A percentile compares a stretch with the other conserved stretches of the same genome.
Evolutionary conservation across 2,113 vertebrate genomes (phyloP).

Genomic region (Colossoma macropomum): DNA sequence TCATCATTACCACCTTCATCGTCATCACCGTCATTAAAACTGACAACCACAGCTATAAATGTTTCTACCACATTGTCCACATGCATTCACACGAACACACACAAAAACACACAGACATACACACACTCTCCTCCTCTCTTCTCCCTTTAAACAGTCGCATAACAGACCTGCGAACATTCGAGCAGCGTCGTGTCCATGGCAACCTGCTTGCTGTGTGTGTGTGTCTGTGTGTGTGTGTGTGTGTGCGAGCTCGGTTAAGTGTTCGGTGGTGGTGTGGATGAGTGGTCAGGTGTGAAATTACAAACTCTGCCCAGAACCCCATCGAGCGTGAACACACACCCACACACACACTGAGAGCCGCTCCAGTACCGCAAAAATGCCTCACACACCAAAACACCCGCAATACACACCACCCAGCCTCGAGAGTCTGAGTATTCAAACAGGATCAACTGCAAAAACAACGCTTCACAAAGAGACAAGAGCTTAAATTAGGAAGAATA

Average conservation of each 20-base stretch:
- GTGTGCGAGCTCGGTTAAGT: constrained; percentile 48
- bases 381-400: constrained; percentile 28
- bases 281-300: constrained; percentile 62
- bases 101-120: no score
- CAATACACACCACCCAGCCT: neutral
- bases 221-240: constrained; percentile 9
- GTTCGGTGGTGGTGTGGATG: constrained; percentile 48
- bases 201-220: constrained; percentile 8
- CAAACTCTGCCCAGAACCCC: constrained; percentile 55
- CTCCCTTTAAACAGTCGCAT: constrained; percentile 48
- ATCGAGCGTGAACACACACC: constrained; percentile 55
- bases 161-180: constrained; percentile 22
- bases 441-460: neutral
- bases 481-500: neutral
- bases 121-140: neutral
- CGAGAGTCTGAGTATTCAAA: neutral
- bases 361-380: neutral
- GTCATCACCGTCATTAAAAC: neutral
- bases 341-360: constrained; percentile 11
- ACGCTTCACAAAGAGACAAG: neutral
- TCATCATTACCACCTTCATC: neutral
- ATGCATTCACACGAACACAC: no score
- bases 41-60: neutral
- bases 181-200: constrained; percentile 26
- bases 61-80: neutral